Conservation (phyloP, 2,888 invertebrate species). For the Amphipoea lucens region DNA sequence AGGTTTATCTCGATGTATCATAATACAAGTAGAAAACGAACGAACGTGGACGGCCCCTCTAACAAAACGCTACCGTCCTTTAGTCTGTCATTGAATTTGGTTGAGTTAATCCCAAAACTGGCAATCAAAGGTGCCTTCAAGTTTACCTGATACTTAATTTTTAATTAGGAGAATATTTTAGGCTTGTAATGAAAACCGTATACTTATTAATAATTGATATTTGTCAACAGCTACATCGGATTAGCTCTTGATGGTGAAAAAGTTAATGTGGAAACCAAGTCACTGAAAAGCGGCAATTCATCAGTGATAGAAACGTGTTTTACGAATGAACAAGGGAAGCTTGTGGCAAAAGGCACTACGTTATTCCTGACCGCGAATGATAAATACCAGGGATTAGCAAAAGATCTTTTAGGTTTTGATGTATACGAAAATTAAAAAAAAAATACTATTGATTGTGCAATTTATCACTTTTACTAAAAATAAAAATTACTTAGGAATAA, state of each 20-base stretch:
- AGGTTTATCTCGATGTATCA: neutral
- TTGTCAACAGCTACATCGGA: slow-evolving; percentile 65
- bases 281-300: slow-evolving; percentile 59
- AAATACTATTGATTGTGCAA: too few relatives aligned
- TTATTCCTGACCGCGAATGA: slow-evolving; percentile 63
- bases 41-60: neutral
- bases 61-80: neutral
- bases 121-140: neutral
- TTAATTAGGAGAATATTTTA: neutral
- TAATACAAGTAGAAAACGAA: neutral
- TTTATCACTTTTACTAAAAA: neutral
- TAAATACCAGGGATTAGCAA: slow-evolving; percentile 53
- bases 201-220: neutral
- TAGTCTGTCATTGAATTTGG: neutral
- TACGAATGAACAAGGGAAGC: slow-evolving; percentile 58
- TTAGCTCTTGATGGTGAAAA: slow-evolving; percentile 67
- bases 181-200: neutral
- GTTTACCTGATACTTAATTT: neutral
- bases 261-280: slow-evolving; percentile 65
- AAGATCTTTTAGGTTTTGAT: slow-evolving; percentile 58
- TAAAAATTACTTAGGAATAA: neutral
- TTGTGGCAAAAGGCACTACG: slow-evolving; percentile 69
- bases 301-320: slow-evolving; percentile 68
- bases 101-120: neutral
- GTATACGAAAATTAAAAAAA: slow-evolving; percentile 54